These are phyloP conservation scores for Chamaea fasciata DNA, from an alignment of 2,113 vertebrate genomes.

Conservation along the genomic window DNA sequence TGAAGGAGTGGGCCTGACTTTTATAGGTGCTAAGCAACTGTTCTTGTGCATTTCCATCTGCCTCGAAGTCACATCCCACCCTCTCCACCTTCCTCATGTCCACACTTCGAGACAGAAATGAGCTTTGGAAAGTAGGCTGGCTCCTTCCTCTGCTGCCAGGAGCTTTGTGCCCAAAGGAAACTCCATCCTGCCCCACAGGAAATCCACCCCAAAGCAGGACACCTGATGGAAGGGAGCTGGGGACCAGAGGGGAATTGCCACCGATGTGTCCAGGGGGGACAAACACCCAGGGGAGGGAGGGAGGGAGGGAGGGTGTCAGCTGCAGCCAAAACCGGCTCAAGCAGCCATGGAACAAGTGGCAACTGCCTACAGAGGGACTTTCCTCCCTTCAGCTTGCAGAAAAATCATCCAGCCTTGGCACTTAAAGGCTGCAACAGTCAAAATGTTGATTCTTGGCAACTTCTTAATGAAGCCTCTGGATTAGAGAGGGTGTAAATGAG, in stretches of 20 bases:
- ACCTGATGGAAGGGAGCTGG: neutral
- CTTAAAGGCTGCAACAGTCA: neutral
- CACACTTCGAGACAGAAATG: neutral
- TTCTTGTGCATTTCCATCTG: conserved; percentile 45
- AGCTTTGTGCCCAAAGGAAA: neutral
- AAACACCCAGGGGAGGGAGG: neutral
- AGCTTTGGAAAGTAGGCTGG: neutral
- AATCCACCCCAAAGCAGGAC: neutral
- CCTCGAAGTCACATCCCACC: conserved; percentile 38
- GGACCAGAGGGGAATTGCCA: too few species aligned
- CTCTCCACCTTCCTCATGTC: conserved; percentile 36
- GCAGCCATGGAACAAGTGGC: neutral
- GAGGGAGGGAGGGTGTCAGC: neutral
- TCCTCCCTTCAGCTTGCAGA: neutral
- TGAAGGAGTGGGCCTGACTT: conserved; percentile 53
- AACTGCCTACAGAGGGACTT: neutral
- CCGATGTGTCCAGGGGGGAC: neutral
- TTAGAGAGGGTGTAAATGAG: neutral
- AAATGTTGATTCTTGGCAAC: conserved; percentile 6
- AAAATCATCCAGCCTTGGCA: neutral
- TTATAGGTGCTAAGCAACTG: conserved; percentile 55
- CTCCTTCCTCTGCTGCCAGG: neutral
- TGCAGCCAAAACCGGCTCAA: neutral
- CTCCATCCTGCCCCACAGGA: neutral
- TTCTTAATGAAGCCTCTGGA: neutral